Base-by-base conservation (phyloP, 2,888 invertebrate species). In the Pristionchus mayeri region DNA sequence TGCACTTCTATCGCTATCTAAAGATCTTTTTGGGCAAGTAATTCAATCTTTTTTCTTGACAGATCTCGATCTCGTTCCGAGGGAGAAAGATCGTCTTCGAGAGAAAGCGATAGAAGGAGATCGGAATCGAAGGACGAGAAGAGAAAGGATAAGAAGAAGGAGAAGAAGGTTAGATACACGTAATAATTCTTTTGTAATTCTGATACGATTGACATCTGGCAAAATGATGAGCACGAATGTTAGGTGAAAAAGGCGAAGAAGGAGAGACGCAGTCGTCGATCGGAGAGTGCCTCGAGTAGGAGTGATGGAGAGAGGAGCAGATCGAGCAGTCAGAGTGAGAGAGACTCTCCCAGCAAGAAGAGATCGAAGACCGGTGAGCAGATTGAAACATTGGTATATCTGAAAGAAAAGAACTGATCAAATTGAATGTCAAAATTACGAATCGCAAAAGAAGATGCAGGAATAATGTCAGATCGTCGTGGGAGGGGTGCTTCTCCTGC, bases 11-110 rank as follows among this genome's bases (percentile, higher is more conserved):
- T 44, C 75, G 44, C 27, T 44, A 24, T 75, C 40, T 21, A 40
- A 40, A 71, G 27, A 37, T 18, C 34, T 40, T 40, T 27, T 37
- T 9, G 67, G 13, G 37, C 37, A 75, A 75, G n/a, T 40, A 30
- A 34, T 75, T 37, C 13, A 24, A 34, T 40, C 16, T 40, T 40
- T 21, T n/a, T 16, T 79, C 7, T 34, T 30, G 27, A 7, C 21
- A 80, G 80, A 80, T 80, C 80, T 80, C 60, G 81, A 16, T 63
- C 63, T 30, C 81, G 44, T 16, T 82, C 81, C n/a, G 81, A 82
- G 34, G 81, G 81, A 48, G 81, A 82, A 48, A 24, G 81, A 63
- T 82, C 81, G n/a, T 63, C 63, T 40, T 82, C 81, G n/a, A 60
- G 63, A 30, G 81, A 63, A 52, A 63, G 63, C 13, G 81, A 63